Evolutionary conservation across 2,113 vertebrate genomes (phyloP).

Genomic region (Callospermophilus lateralis): DNA sequence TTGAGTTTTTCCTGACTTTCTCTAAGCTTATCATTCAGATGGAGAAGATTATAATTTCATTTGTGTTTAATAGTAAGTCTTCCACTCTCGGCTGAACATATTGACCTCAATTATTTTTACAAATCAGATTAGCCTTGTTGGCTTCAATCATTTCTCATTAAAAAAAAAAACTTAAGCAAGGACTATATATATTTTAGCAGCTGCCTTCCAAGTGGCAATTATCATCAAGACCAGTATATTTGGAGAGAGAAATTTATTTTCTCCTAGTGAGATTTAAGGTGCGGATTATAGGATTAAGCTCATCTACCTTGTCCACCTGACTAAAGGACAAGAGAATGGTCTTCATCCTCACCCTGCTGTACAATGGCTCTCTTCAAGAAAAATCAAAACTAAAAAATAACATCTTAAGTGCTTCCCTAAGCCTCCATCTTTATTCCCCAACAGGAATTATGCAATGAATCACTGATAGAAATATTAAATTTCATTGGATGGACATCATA

Average conservation of each 20-base stretch:
- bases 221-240: slow-evolving; percentile 46
- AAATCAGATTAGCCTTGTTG: slow-evolving; percentile 87
- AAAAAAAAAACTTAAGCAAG: slow-evolving; percentile 70
- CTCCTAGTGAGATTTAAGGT: slow-evolving; percentile 74
- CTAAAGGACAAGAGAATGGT: background rate
- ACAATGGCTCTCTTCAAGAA: background rate
- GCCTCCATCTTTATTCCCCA: background rate
- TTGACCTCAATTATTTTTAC: slow-evolving; percentile 87
- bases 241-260: slow-evolving; percentile 65
- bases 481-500: background rate
- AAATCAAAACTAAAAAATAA: slow-evolving; percentile 9
- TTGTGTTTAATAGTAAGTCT: slow-evolving; percentile 76
- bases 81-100: slow-evolving; percentile 66
- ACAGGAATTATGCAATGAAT: background rate
- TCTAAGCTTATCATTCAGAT: slow-evolving; percentile 71
- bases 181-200: slow-evolving; percentile 59
- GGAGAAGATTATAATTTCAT: slow-evolving; percentile 81
- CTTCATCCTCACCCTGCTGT: background rate
- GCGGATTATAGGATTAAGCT: slow-evolving; percentile 73
- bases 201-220: slow-evolving; percentile 23
- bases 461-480: background rate
- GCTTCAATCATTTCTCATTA: slow-evolving; percentile 84
- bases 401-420: background rate
- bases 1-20: slow-evolving; percentile 70
- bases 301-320: background rate